Conservation (phyloP, 92 coral and sea anemone genomes). For the Paragorgia papillata region DNA sequence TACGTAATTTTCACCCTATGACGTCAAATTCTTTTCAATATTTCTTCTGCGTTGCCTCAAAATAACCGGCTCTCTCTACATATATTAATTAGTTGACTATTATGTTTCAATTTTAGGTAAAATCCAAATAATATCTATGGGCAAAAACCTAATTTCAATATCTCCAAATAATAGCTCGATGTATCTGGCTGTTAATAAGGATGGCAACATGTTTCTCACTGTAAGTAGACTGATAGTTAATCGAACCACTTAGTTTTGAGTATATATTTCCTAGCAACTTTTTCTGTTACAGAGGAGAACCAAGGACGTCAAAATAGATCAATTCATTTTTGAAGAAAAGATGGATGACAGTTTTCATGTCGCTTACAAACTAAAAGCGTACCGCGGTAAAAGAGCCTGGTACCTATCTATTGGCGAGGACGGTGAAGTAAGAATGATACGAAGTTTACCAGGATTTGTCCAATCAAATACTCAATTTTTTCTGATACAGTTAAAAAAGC, state of each 20-base stretch:
- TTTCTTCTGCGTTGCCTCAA: too few relatives aligned
- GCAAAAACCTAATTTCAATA: constrained; percentile 59
- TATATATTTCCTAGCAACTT: neutral
- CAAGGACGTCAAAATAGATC: constrained; percentile 45
- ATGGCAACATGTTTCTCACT: constrained; percentile 68
- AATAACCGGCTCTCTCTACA: too few relatives aligned
- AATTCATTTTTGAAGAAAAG: constrained; percentile 41
- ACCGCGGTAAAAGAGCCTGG: constrained; percentile 47
- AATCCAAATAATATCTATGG: constrained; percentile 65
- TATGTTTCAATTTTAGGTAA: constrained; percentile 38
- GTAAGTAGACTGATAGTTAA: constrained; percentile 41
- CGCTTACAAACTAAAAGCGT: constrained; percentile 40
- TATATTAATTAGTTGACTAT: too few relatives aligned
- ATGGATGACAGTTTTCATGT: constrained; percentile 43
- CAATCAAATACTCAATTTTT: constrained; percentile 36
- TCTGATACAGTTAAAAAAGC: constrained; percentile 38
- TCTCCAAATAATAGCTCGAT: constrained; percentile 64
- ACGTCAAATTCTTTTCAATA: too few relatives aligned
- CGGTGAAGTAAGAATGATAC: constrained; percentile 25
- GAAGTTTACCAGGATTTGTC: constrained; percentile 21
- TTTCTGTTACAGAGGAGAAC: constrained; percentile 12
- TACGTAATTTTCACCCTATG: too few relatives aligned
- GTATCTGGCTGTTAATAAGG: constrained; percentile 65
- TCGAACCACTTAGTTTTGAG: neutral
- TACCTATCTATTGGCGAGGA: constrained; percentile 32